Conservation (phyloP, 2,113 vertebrate genomes). For the Prietella phreatophila region DNA sequence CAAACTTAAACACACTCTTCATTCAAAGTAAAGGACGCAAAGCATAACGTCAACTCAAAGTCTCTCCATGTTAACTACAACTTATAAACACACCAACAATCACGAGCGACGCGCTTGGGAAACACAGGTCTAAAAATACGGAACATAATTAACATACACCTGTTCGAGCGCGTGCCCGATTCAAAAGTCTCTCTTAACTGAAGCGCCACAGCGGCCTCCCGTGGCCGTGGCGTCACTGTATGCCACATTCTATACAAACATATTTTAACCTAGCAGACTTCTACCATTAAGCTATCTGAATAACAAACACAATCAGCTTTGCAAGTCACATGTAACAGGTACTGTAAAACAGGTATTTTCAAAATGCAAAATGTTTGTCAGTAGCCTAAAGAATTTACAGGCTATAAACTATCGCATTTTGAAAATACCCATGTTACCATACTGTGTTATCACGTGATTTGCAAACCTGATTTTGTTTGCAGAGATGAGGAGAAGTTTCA, state of each 20-base stretch:
- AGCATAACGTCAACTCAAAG: too few relatives aligned
- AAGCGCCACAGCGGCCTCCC: too few relatives aligned
- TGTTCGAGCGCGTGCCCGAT: too few relatives aligned
- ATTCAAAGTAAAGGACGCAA: too few relatives aligned
- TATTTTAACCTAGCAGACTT: neutral
- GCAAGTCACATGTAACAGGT: neutral
- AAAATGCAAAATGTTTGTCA: neutral
- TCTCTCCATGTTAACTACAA: too few relatives aligned
- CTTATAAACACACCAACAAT: too few relatives aligned
- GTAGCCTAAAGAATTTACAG: neutral
- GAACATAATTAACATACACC: too few relatives aligned
- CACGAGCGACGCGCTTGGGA: too few relatives aligned
- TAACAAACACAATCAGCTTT: neutral
- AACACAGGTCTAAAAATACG: too few relatives aligned
- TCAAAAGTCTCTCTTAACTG: too few relatives aligned
- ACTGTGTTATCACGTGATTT: neutral
- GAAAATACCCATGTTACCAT: neutral
- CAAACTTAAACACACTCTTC: too few relatives aligned
- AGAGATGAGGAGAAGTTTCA: neutral
- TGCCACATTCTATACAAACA: neutral
- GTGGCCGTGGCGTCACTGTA: too few relatives aligned
- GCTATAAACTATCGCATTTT: neutral
- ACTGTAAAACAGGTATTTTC: neutral
- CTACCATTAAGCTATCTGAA: neutral
- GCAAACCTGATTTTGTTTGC: neutral